These are phyloP conservation scores for Callionymus lyra DNA, from an alignment of 2,113 vertebrate genomes.

Conservation along the genomic window DNA sequence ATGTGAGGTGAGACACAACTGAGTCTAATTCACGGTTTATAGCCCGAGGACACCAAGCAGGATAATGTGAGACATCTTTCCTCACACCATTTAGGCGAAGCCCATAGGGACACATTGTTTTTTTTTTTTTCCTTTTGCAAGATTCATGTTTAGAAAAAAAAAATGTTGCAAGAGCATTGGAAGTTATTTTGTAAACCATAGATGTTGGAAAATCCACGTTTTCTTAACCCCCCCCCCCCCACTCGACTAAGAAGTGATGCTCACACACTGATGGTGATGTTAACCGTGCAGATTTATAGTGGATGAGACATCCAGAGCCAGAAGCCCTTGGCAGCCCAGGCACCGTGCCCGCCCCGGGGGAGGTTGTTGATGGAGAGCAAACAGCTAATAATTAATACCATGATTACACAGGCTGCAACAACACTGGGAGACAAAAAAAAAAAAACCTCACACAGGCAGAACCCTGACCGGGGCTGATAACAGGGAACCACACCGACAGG, in stretches of 20 bases:
- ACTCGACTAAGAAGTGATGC: too few relatives aligned
- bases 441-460: constrained; percentile 50
- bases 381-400: constrained; percentile 73
- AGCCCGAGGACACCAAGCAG: constrained; percentile 42
- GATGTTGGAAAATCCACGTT: too few relatives aligned
- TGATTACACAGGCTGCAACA: constrained; percentile 66
- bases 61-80: constrained; percentile 63
- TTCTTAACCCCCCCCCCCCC: too few relatives aligned
- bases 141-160: background rate
- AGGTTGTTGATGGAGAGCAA: constrained; percentile 68
- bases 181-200: constrained; percentile 10
- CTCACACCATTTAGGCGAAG: constrained; percentile 53
- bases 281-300: constrained; percentile 58
- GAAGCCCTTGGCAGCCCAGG: constrained; percentile 57
- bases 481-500: constrained; percentile 25
- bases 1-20: constrained; percentile 50
- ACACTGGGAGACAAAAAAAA: constrained; percentile 64
- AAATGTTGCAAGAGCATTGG: too few relatives aligned
- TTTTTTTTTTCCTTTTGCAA: constrained; percentile 41
- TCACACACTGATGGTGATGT: constrained; percentile 39
- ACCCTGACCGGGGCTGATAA: constrained; percentile 64
- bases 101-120: constrained; percentile 49
- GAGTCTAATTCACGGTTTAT: constrained; percentile 45
- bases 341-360: constrained; percentile 50
- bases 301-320: constrained; percentile 51